These are phyloP conservation scores for Mormyrus hasselquistii DNA, from an alignment of 2,797 vertebrate species.

Conservation along the genomic window DNA sequence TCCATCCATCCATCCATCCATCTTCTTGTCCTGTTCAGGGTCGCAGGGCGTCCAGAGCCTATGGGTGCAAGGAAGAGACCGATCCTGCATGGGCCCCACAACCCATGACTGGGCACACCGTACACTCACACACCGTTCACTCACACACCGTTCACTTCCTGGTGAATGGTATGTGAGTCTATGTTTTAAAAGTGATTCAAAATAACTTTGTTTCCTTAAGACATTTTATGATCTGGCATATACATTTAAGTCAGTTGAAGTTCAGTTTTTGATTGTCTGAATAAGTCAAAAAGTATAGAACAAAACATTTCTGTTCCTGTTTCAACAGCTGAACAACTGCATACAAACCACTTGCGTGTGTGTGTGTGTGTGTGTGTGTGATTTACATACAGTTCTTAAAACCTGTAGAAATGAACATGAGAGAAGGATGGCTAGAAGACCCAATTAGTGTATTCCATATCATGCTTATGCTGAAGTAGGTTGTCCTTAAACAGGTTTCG, in stretches of 20 bases:
- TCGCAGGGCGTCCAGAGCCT: background rate
- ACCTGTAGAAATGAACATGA: background rate
- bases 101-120: background rate
- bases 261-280: background rate
- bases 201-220: background rate
- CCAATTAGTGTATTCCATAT: background rate
- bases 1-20: background rate
- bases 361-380: background rate
- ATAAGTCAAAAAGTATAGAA: background rate
- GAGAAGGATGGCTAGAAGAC: background rate
- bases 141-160: background rate
- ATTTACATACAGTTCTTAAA: background rate
- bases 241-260: background rate
- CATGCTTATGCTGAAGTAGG: background rate
- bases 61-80: background rate
- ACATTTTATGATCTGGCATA: background rate
- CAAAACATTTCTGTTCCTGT: background rate
- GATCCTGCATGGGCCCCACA: background rate
- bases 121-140: background rate
- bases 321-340: background rate
- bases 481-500: background rate
- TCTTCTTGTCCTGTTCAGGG: background rate
- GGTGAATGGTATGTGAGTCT: too few species aligned
- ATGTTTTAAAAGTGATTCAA: background rate
- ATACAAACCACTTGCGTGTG: background rate